Percentiles rank a stretch among this genome's conserved stretches.
Conservation (phyloP, 2,888 invertebrate species). For the Bursaphelenchus okinawaensis region DNA sequence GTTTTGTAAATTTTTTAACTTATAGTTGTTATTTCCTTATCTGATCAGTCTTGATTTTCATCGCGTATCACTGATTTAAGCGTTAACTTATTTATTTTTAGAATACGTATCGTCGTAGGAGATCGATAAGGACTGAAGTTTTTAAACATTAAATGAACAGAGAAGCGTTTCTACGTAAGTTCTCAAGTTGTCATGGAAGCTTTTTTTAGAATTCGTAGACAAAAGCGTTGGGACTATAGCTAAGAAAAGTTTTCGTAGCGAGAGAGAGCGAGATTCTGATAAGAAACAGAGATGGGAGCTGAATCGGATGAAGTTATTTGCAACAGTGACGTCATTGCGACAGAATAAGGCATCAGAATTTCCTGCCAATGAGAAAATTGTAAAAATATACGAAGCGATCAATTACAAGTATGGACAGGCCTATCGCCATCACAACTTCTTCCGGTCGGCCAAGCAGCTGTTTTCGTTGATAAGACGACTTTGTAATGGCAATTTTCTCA, state of each 20-base stretch:
- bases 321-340: neutral
- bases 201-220: neutral
- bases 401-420: conserved; percentile 30
- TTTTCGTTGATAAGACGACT: conserved; percentile 19
- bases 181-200: neutral
- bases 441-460: conserved; percentile 18
- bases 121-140: too few species aligned
- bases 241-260: neutral
- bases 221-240: neutral
- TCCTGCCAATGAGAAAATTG: neutral
- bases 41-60: too few species aligned
- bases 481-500: conserved; percentile 1
- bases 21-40: too few species aligned
- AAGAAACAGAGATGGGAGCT: neutral
- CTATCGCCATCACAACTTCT: conserved; percentile 32
- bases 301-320: neutral
- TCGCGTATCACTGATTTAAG: too few species aligned
- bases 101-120: too few species aligned
- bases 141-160: neutral
- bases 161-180: neutral
- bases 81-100: too few species aligned
- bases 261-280: neutral
- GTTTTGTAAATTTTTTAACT: too few species aligned
- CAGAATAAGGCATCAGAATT: neutral
- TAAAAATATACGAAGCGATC: conserved; percentile 23